A percentile compares a stretch with the other conserved stretches of the same genome.
These are phyloP conservation scores for Synanthedon vespiformis DNA, from an alignment of 2,888 invertebrate genomes.

Conservation along the genomic window DNA sequence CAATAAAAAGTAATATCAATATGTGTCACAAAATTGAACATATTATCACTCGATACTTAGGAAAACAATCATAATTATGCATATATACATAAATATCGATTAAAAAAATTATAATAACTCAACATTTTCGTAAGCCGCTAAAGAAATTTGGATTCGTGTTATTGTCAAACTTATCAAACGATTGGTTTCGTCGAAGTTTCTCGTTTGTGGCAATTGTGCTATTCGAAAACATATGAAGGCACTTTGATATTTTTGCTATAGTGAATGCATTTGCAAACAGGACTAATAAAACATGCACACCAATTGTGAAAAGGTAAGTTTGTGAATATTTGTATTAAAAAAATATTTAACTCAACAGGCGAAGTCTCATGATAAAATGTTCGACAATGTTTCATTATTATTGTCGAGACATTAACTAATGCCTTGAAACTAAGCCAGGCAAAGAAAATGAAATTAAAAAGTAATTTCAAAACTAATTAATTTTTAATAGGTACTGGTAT, in stretches of 20 bases:
- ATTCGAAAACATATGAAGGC: constrained; percentile 48
- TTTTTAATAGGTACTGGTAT: no score
- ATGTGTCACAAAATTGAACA: constrained; percentile 55
- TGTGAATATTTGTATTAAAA: no score
- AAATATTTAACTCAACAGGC: no score
- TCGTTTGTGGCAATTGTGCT: constrained; percentile 17
- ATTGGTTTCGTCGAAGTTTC: constrained; percentile 5
- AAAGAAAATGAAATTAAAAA: no score
- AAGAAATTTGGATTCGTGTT: constrained; percentile 24
- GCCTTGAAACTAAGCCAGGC: no score
- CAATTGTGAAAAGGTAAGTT: no score
- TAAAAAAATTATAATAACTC: constrained; percentile 26
- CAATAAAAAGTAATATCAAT: constrained; percentile 65
- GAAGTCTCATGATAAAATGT: no score
- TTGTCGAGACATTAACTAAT: no score
- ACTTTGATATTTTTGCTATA: constrained; percentile 23
- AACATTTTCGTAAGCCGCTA: constrained; percentile 40
- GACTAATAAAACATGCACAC: no score
- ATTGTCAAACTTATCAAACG: constrained; percentile 28
- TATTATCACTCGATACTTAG: constrained; percentile 27
- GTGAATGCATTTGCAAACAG: neutral
- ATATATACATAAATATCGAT: constrained; percentile 22
- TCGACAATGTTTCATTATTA: no score
- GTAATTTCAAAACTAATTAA: no score
- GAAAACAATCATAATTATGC: constrained; percentile 28